phyloP scores from a whole-genome alignment of 1,140 invertebrate species.

The Atta cephalotes region DNA sequence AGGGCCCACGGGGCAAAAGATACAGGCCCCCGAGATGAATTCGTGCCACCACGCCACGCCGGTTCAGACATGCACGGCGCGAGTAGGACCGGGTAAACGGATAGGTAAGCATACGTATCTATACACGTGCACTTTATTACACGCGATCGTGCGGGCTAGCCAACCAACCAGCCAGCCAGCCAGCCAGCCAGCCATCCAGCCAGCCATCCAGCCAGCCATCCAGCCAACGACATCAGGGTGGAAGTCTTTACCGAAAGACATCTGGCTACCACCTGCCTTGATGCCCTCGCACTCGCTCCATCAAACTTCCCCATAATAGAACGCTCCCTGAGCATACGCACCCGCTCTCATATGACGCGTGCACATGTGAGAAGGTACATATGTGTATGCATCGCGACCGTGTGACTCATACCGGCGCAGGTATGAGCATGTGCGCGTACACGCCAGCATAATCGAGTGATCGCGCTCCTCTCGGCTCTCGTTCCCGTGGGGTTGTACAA shows the following conservation, averaged over 20 bases:
- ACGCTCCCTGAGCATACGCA: conserved; percentile 72
- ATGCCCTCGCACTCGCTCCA: conserved; percentile 80
- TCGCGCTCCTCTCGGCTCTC: conserved; percentile 37
- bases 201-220: conserved; percentile 41
- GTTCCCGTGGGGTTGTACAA: conserved; percentile 42
- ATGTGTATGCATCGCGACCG: conserved; percentile 62
- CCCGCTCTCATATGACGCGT: conserved; percentile 71
- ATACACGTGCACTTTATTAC: conserved; percentile 46
- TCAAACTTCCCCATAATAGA: conserved; percentile 74
- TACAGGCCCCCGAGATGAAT: conserved; percentile 50
- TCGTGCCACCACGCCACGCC: conserved; percentile 7
- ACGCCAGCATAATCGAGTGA: conserved; percentile 47
- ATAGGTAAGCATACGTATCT: conserved; percentile 33
- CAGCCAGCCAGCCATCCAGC: conserved; percentile 34
- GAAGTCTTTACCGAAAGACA: conserved; percentile 82
- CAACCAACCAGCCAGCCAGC: conserved; percentile 55
- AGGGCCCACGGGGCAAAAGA: neutral
- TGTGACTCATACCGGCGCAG: conserved; percentile 39
- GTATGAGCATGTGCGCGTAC: neutral
- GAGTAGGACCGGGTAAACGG: conserved; percentile 26
- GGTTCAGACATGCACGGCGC: conserved; percentile 26
- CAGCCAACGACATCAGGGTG: conserved; percentile 78
- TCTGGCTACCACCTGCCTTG: conserved; percentile 86
- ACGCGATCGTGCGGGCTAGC: conserved; percentile 49
- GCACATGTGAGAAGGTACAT: conserved; percentile 57